phyloP scores from a whole-genome alignment of 2,797 vertebrate genomes.

The Poeciliopsis gracilis region DNA sequence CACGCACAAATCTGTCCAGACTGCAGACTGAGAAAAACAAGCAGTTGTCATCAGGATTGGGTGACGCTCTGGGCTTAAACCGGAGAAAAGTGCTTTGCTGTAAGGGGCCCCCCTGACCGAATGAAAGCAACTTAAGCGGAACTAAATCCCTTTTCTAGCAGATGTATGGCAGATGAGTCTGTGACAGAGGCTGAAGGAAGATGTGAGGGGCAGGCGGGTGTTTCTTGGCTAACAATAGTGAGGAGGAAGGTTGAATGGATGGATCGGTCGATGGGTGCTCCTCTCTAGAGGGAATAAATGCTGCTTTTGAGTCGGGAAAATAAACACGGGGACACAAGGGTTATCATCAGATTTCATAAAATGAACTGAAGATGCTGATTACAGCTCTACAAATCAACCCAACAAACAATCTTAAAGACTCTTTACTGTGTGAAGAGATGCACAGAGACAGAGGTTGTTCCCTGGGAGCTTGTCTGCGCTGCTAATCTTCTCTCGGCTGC shows the following conservation, averaged over 20 bases:
- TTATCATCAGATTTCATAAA: neutral
- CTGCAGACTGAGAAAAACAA: slow-evolving; percentile 45
- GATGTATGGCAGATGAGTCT: slow-evolving; percentile 70
- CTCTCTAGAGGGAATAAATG: neutral
- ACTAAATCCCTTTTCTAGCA: slow-evolving; percentile 70
- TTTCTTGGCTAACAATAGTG: slow-evolving; percentile 31
- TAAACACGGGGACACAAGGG: neutral
- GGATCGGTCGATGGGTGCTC: neutral
- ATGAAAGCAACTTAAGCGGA: slow-evolving; percentile 66
- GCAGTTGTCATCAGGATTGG: slow-evolving; percentile 50
- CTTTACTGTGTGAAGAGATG: neutral
- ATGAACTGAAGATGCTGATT: neutral
- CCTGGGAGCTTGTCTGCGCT: slow-evolving; percentile 18
- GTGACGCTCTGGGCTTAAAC: slow-evolving; percentile 52
- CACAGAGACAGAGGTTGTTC: slow-evolving; percentile 23
- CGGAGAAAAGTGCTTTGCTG: slow-evolving; percentile 48
- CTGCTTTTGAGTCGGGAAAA: neutral
- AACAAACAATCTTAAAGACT: slow-evolving; percentile 15
- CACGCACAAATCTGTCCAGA: slow-evolving; percentile 60
- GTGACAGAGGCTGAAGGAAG: slow-evolving; percentile 56
- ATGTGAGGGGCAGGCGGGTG: slow-evolving; percentile 15
- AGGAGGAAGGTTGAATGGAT: slow-evolving; percentile 28
- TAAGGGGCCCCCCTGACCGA: slow-evolving; percentile 39
- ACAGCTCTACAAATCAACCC: slow-evolving; percentile 10
- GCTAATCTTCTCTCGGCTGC: slow-evolving; percentile 36